Conservation (phyloP, 2,888 invertebrate species). For the Bhutanitis thaidina region DNA sequence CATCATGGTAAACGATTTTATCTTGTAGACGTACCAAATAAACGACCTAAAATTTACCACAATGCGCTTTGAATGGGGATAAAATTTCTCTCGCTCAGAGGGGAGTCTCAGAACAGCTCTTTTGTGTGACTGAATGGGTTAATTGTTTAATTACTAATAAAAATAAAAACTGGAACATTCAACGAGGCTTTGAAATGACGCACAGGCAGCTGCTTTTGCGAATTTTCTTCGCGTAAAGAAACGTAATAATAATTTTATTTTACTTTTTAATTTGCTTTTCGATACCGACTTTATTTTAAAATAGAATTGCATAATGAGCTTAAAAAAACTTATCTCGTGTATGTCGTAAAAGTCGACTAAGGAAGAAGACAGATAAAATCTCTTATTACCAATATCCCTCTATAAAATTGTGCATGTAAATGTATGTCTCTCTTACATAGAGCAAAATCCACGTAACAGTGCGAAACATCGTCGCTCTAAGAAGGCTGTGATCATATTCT, state of each 20-base stretch:
- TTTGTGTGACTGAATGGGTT: conserved; percentile 66
- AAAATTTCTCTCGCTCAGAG: conserved; percentile 63
- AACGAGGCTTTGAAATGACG: conserved; percentile 30
- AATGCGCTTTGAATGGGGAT: conserved; percentile 63
- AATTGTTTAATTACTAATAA: conserved; percentile 79
- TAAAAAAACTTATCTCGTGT: no score
- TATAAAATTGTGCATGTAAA: no score
- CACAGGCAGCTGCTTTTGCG: conserved; percentile 29
- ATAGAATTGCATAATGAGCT: no score
- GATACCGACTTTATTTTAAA: no score
- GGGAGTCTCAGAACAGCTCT: conserved; percentile 49
- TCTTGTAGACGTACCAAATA: conserved; percentile 40
- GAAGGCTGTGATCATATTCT: no score
- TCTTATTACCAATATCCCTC: no score
- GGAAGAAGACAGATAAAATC: no score
- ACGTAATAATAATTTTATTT: conserved; percentile 16
- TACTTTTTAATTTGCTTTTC: background rate
- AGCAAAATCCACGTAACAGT: no score
- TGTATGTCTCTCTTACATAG: no score
- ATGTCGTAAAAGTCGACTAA: no score
- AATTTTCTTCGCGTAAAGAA: conserved; percentile 17
- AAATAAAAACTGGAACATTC: conserved; percentile 64
- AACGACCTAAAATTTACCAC: conserved; percentile 60
- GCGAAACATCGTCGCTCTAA: no score
- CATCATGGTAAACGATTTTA: conserved; percentile 41